Evolutionary conservation across 2,888 invertebrate species (phyloP), one percentile per base, ranked within the genome.

Genomic region (Ophion ventricosus): DNA sequence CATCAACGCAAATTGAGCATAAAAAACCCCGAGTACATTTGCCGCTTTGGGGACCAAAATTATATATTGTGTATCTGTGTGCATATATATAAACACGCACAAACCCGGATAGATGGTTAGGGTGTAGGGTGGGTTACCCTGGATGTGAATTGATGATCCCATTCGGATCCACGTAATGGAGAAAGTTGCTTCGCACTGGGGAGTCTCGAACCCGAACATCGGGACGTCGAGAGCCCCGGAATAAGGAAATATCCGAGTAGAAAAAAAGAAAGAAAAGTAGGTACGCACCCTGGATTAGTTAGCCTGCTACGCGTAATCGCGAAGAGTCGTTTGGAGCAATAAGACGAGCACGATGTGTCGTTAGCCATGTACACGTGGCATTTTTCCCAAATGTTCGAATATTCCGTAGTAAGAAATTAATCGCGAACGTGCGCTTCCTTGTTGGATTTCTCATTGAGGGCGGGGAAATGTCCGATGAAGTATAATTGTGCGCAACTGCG

Each of bases 101-200:
- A 26, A 23, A 61, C 61, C 26, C 20, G 20, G n/a, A 20, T 20
- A 40, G 10, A 23, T 4, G 10, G 17, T 40, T 40, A 20, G 40
- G n/a, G 40, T 5, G 35, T 40, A 73, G 66, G 66, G 72, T 67
- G 67, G 74, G 61, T 70, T 59, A 43, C 69, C 49, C 75, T 77
- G 57, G 80, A 67, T 76, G 49, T 84, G 81, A 86, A 86, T 87
- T 85, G 86, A 87, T 87, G 87, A 86, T 87, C 82, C 85, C 64
- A 86, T 87, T 87, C 80, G 82, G 82, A 87, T 86, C 79, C 81
- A 79, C 84, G 86, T 87, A 85, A 87, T 87, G 86, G 86, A 85
- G 86, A 86, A 86, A 87, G 85, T 86, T 87, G 75, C 59, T 78
- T 73, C 73, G 59, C 79, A 70, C 64, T 43, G 64, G 72, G 70